These are phyloP conservation scores for Drosophila pachea DNA, from an alignment of 1,140 invertebrate species.

Conservation along the genomic window DNA sequence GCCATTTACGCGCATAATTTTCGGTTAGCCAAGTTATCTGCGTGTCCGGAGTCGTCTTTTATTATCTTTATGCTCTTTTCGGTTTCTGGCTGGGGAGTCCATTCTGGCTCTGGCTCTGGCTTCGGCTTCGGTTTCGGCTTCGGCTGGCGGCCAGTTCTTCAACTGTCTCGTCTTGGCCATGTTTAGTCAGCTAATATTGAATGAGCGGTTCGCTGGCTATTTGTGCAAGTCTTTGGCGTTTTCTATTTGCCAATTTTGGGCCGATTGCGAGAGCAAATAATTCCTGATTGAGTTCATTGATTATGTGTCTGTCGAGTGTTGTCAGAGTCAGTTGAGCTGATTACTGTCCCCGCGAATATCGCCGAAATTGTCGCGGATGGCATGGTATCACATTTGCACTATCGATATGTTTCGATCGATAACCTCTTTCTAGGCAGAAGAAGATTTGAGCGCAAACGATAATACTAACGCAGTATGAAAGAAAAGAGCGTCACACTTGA, in stretches of 20 bases:
- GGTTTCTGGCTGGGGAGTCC: constrained; percentile 1
- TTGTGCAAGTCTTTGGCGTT: constrained; percentile 24
- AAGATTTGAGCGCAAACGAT: too few species aligned
- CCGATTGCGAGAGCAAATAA: constrained; percentile 60
- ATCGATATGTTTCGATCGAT: constrained; percentile 9
- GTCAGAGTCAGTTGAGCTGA: constrained; percentile 17
- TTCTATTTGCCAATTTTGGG: constrained; percentile 49
- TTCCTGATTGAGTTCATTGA: constrained; percentile 54
- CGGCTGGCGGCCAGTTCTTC: constrained; percentile 5
- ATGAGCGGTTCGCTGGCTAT: constrained; percentile 43
- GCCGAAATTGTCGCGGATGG: constrained; percentile 3
- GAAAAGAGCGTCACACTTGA: too few species aligned
- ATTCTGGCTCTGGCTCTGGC: too few species aligned
- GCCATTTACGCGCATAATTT: constrained; percentile 58
- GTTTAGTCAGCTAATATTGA: constrained; percentile 57
- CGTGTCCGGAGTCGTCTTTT: constrained; percentile 15
- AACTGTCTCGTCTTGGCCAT: constrained; percentile 33
- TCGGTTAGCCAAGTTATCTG: constrained; percentile 34
- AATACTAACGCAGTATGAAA: too few species aligned
- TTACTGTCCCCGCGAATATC: constrained; percentile 10
- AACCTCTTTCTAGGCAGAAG: too few species aligned
- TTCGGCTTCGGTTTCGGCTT: too few species aligned
- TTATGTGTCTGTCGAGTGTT: constrained; percentile 5
- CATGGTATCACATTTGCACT: background rate
- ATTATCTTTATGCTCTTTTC: constrained; percentile 8